phyloP scores from a whole-genome alignment of 1,140 invertebrate genomes.

The Alviniconcha marisindica region DNA sequence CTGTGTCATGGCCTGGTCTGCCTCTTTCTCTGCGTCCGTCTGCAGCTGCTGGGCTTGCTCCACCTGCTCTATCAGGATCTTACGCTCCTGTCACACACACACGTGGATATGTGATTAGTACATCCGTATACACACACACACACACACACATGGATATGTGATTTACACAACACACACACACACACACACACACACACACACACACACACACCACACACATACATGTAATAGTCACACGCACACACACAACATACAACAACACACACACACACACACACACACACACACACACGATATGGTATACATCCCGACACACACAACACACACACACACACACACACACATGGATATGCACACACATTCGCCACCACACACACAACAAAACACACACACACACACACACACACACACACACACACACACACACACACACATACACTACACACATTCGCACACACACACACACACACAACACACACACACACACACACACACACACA shows the following conservation, averaged over 20 bases:
- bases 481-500: too few relatives aligned
- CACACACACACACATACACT: too few relatives aligned
- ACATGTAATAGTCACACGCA: not conserved
- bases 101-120: too few relatives aligned
- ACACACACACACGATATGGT: too few relatives aligned
- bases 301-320: too few relatives aligned
- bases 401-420: not conserved
- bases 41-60: slow-evolving; percentile 69
- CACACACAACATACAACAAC: too few relatives aligned
- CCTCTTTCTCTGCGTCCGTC: slow-evolving; percentile 73
- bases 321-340: not conserved
- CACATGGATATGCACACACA: not conserved
- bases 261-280: too few relatives aligned
- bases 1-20: slow-evolving; percentile 71
- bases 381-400: not conserved
- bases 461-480: not conserved
- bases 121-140: too few relatives aligned
- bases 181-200: not conserved
- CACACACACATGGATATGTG: not conserved
- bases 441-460: too few relatives aligned
- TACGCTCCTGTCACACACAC: slow-evolving; percentile 64
- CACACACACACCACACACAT: not conserved
- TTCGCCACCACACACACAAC: not conserved
- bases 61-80: slow-evolving; percentile 71
- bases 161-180: not conserved